Evolutionary conservation across 1,140 invertebrate genomes (phyloP), one percentile per base, ranked within the genome.

Genomic region (Dreissena rostriformis): DNA sequence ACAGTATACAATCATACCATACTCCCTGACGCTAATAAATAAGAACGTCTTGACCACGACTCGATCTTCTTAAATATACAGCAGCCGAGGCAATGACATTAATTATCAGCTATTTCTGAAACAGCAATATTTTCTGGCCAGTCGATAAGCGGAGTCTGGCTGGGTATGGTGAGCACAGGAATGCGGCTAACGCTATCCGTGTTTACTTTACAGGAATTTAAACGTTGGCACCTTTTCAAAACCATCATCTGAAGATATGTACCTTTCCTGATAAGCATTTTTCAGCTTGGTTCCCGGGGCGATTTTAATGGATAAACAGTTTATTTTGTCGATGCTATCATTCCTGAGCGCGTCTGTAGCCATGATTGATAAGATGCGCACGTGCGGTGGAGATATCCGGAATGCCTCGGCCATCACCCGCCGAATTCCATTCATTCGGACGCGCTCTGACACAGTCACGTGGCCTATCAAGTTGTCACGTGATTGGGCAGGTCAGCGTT

Each of bases 291-390:
- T 61, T 61, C 57, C 57, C 22, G 57, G 17, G 57, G 57, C 17
- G 57, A n/a, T 61, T 11, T 6, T 61, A 61, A 61, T 61, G 57
- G 22, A 24, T 61, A 61, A 61, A 61, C 57, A 6, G 57, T 61
- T 61, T 61, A 61, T 61, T 61, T 61, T 61, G 22, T n/a, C 57
- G 57, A 61, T 61, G 57, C 11, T 61, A 61, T 61, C 57, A 61
- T 61, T n/a, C 22, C 22, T 5, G 4, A 4, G 4, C 57, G 57
- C 17, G 17, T 61, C 57, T 61, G 4, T 4, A 61, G 22, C 57
- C 57, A 24, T 4, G 57, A 61, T 61, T 61, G 57, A 61, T 61
- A 61, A 61, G 57, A 19, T 6, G 22, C 57, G 57, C 57, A 61
- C 57, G 57, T 61, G 57, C 57, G 57, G 4, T n/a, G 17, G 57